Conservation (phyloP, 2,888 invertebrate species). For the Auanema freiburgensis region DNA sequence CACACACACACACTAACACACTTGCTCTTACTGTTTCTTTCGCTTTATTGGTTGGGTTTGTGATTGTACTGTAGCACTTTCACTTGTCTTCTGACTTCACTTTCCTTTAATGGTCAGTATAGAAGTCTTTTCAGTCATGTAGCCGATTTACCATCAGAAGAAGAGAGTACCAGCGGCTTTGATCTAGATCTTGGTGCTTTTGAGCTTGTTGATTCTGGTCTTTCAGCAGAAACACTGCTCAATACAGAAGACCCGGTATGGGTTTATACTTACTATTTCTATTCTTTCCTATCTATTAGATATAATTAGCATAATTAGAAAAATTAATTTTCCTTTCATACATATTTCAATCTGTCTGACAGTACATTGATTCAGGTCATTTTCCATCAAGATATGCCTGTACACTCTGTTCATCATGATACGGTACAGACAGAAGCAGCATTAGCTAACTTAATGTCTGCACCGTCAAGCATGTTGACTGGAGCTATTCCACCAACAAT, state of each 20-base stretch:
- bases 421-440: slow-evolving; percentile 64
- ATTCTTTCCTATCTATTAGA: neutral
- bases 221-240: slow-evolving; percentile 58
- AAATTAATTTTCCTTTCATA: neutral
- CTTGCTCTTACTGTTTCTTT: too few species aligned
- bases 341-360: neutral
- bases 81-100: neutral
- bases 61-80: too few species aligned
- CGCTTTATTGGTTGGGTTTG: too few species aligned
- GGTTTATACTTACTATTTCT: neutral
- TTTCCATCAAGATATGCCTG: slow-evolving; percentile 58
- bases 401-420: slow-evolving; percentile 64
- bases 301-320: neutral
- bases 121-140: slow-evolving; percentile 17
- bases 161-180: slow-evolving; percentile 44
- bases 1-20: too few species aligned
- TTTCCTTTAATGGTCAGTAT: slow-evolving; percentile 2
- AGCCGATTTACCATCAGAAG: slow-evolving; percentile 40
- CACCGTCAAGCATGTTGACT: slow-evolving; percentile 59
- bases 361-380: slow-evolving; percentile 27
- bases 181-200: slow-evolving; percentile 62
- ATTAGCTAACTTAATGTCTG: slow-evolving; percentile 63
- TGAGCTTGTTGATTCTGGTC: slow-evolving; percentile 58
- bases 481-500: slow-evolving; percentile 56
- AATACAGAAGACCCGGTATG: slow-evolving; percentile 59